phyloP scores from a whole-genome alignment of 1,140 invertebrate genomes.

The Protaetia brevitarsis region DNA sequence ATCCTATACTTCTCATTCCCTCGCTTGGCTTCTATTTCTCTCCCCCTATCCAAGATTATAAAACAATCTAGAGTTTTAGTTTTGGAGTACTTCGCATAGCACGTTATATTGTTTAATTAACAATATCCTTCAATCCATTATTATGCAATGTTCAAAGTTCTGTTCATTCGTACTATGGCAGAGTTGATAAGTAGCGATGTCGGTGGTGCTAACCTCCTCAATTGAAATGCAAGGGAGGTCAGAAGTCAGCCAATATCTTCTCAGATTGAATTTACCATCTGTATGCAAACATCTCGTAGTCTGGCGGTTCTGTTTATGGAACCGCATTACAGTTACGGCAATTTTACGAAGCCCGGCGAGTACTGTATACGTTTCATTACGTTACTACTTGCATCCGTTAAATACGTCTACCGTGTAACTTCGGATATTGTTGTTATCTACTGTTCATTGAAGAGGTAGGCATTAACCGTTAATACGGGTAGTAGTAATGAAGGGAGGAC shows the following conservation, averaged over 20 bases:
- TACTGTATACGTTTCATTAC: not conserved
- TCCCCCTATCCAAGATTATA: not conserved
- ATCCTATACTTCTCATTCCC: no score
- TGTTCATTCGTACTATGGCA: not conserved
- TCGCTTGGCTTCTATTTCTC: not conserved
- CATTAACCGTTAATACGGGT: no score
- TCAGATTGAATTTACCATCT: constrained; percentile 22
- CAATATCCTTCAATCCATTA: constrained; percentile 23
- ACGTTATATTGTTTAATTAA: constrained; percentile 22
- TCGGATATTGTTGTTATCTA: not conserved
- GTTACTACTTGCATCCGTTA: no score
- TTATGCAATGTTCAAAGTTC: constrained; percentile 16
- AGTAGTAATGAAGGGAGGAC: no score
- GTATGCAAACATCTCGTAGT: constrained; percentile 14
- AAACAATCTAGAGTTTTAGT: not conserved
- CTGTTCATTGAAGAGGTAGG: constrained; percentile 1
- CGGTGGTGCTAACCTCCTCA: not conserved
- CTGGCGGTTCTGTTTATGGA: not conserved
- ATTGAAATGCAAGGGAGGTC: constrained; percentile 21
- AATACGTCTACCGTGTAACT: no score
- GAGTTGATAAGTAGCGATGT: constrained; percentile 2
- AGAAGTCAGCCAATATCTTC: constrained; percentile 19
- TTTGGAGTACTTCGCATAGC: not conserved
- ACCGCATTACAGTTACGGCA: constrained; percentile 1
- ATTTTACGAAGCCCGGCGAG: not conserved